Conservation (phyloP, 2,888 invertebrate genomes). For the Aethes cnicana region DNA sequence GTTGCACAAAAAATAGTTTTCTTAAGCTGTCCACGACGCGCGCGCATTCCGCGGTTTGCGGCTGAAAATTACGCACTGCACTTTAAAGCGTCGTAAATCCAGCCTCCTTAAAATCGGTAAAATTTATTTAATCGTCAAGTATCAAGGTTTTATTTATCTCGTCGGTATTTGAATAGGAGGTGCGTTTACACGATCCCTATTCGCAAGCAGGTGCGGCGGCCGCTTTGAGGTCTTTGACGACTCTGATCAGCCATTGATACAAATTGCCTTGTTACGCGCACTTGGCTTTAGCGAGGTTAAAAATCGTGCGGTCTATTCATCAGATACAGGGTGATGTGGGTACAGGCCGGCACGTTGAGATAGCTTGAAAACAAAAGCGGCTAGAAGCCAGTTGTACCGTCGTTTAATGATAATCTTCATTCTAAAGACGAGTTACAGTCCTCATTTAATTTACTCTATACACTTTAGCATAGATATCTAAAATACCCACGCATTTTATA, state of each 20-base stretch:
- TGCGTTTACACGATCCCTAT: conserved; percentile 63
- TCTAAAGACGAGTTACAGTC: no score
- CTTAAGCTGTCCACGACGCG: conserved; percentile 46
- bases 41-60: conserved; percentile 71
- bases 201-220: conserved; percentile 71
- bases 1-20: conserved; percentile 42
- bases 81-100: conserved; percentile 40
- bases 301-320: conserved; percentile 30
- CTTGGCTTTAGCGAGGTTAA: conserved; percentile 34
- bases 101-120: conserved; percentile 23
- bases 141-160: conserved; percentile 32
- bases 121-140: conserved; percentile 33
- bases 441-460: no score
- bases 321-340: conserved; percentile 26
- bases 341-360: conserved; percentile 9
- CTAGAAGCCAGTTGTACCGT: no score
- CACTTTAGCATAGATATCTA: no score
- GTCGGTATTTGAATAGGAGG: conserved; percentile 37
- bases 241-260: conserved; percentile 66
- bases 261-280: conserved; percentile 66
- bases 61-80: conserved; percentile 52
- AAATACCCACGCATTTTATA: no score
- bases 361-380: conserved; percentile 17
- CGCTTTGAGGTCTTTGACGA: conserved; percentile 62
- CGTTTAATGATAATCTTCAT: no score